Evolutionary conservation across 1,140 invertebrate genomes (phyloP), one percentile per base, ranked within the genome.

Genomic region (Cherax destructor): DNA sequence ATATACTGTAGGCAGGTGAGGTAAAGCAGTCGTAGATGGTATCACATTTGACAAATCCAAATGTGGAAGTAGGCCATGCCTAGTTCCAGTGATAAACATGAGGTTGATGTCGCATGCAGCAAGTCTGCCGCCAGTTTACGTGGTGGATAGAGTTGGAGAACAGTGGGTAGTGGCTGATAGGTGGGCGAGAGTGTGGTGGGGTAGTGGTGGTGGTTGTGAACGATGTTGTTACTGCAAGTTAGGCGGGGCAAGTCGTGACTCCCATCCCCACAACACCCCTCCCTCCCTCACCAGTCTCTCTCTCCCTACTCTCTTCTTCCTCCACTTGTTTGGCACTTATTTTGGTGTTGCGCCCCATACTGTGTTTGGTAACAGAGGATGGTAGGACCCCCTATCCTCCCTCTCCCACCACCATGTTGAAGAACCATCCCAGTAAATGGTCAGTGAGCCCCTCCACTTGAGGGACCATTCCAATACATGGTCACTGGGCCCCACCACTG

Each of bases 241-340:
- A 80, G 77, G 74, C 74, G 83, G 83, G 83, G 83, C 83, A 76
- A 76, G 41, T 86, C 83, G 83, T 86, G 83, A 86, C 83, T 86
- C 61, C 65, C 13, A 7, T 41, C 79, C 56, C 61, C 18, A 61
- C 65, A 1, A 4, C 13, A n/a, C 21, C 61, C 47, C 69, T 50
- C 83, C 83, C n/a, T 52, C 18, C 47, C 16, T 30, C 49, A 6
- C 69, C 30, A 41, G 30, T 41, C 30, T 41, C 30, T 41, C 41
- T 13, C 47, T 49, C 47, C 65, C 83, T 6, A 30, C n/a, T 13
- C 65, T 56, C 13, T 13, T 56, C 13, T 13, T 21, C 61, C 61
- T 18, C 61, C 61, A 65, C 61, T 21, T 65, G 61, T 18, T 65
- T 16, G 13, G 61, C 11, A 5, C 61, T 13, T 65, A 21, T 65